phyloP scores from a whole-genome alignment of 1,140 invertebrate genomes.

The Oppia nitens region DNA sequence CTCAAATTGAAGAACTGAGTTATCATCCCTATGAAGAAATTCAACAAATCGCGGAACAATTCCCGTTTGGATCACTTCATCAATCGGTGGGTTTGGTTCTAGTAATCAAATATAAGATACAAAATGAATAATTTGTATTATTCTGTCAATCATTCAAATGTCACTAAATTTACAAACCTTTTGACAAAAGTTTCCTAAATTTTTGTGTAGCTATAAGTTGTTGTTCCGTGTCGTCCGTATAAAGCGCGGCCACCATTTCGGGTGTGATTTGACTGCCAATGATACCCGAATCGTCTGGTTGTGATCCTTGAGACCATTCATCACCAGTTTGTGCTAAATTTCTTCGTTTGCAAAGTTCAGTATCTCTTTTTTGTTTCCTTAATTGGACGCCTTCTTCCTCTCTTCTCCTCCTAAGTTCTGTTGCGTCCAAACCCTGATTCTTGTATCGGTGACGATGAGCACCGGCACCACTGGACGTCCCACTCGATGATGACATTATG shows the following conservation, averaged over 20 bases:
- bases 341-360: constrained; percentile 36
- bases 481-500: too few relatives aligned
- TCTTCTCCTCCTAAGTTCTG: constrained; percentile 69
- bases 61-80: constrained; percentile 91
- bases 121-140: neutral
- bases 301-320: neutral
- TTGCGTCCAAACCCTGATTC: constrained; percentile 75
- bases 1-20: constrained; percentile 74
- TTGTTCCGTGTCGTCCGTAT: constrained; percentile 56
- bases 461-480: constrained; percentile 25
- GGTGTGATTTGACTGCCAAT: constrained; percentile 33
- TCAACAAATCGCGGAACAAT: constrained; percentile 91
- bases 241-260: constrained; percentile 63
- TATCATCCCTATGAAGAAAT: constrained; percentile 65
- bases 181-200: constrained; percentile 81
- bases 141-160: too few relatives aligned
- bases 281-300: neutral
- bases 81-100: constrained; percentile 94
- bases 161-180: too few relatives aligned
- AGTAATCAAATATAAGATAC: constrained; percentile 18
- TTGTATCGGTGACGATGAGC: constrained; percentile 82
- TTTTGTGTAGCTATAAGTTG: constrained; percentile 81
- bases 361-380: constrained; percentile 84
- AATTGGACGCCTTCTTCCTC: constrained; percentile 94
- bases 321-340: constrained; percentile 9